phyloP scores from a whole-genome alignment of 2,888 invertebrate genomes.

The Globia sparganii region DNA sequence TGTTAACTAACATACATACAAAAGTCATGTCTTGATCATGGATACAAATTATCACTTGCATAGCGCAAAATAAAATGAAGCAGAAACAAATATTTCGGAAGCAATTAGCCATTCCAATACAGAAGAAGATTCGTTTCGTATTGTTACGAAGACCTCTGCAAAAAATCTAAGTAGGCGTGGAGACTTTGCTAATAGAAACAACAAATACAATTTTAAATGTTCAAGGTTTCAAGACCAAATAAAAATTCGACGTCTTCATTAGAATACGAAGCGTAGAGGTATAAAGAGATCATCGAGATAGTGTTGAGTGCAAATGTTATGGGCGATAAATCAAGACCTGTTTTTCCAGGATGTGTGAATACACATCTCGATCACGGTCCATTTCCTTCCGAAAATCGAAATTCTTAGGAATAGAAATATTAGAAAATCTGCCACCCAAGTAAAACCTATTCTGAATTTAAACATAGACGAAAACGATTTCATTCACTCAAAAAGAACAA shows the following conservation, averaged over 20 bases:
- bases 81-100: constrained; percentile 7
- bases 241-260: constrained; percentile 44
- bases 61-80: background rate
- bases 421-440: background rate
- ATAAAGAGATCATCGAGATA: constrained; percentile 76
- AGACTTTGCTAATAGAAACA: constrained; percentile 55
- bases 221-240: constrained; percentile 60
- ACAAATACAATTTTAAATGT: constrained; percentile 56
- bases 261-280: constrained; percentile 57
- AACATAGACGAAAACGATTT: constrained; percentile 6
- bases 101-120: constrained; percentile 8
- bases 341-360: constrained; percentile 2
- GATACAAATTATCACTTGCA: constrained; percentile 8
- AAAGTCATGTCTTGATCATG: background rate
- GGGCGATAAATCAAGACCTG: constrained; percentile 56
- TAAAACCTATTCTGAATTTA: background rate
- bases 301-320: constrained; percentile 67
- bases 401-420: background rate
- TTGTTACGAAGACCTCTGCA: constrained; percentile 33
- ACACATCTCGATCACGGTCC: background rate
- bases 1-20: constrained; percentile 6
- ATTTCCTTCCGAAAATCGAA: background rate
- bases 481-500: constrained; percentile 13
- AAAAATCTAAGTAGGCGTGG: constrained; percentile 61
- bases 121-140: constrained; percentile 27